Percentiles rank a stretch among this genome's conserved stretches.
These are phyloP conservation scores for Denticeps clupeoides DNA, from an alignment of 2,797 vertebrate species.

Conservation along the genomic window DNA sequence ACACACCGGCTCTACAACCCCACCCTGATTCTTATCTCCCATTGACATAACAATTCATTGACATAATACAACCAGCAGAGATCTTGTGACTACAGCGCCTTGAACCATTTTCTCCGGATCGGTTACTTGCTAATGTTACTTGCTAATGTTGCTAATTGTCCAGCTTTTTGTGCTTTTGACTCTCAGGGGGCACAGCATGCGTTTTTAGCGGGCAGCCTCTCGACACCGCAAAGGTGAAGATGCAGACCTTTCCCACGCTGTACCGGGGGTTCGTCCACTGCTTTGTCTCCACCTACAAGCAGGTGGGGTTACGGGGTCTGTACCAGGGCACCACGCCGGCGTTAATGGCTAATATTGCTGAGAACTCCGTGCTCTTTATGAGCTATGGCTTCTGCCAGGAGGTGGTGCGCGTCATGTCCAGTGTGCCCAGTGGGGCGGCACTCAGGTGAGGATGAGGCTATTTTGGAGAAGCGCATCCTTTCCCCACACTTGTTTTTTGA, in stretches of 20 bases:
- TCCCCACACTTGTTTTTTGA: too few species aligned
- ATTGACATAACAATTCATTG: too few species aligned
- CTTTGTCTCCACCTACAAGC: constrained; percentile 72
- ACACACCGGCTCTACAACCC: too few species aligned
- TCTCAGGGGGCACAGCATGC: constrained; percentile 78
- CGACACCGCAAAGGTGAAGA: constrained; percentile 95
- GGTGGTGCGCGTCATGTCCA: constrained; percentile 64
- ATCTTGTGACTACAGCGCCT: too few species aligned
- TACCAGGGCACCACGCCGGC: constrained; percentile 91
- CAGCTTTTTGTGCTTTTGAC: not conserved
- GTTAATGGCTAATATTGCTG: constrained; percentile 82
- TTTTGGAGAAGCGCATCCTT: not conserved
- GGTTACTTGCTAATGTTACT: too few species aligned
- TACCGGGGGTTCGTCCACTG: constrained; percentile 83
- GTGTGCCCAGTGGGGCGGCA: constrained; percentile 57
- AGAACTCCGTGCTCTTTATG: constrained; percentile 97
- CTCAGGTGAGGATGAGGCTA: constrained; percentile 63
- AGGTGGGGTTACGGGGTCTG: constrained; percentile 81
- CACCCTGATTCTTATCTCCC: too few species aligned
- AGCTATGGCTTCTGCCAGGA: constrained; percentile 96
- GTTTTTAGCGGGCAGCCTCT: constrained; percentile 89
- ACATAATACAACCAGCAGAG: too few species aligned
- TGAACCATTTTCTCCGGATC: too few species aligned
- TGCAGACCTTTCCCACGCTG: constrained; percentile 86
- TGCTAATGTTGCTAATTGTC: too few species aligned